Conservation (phyloP, 2,113 vertebrate species). For the Protomyctophum bolini region DNA sequence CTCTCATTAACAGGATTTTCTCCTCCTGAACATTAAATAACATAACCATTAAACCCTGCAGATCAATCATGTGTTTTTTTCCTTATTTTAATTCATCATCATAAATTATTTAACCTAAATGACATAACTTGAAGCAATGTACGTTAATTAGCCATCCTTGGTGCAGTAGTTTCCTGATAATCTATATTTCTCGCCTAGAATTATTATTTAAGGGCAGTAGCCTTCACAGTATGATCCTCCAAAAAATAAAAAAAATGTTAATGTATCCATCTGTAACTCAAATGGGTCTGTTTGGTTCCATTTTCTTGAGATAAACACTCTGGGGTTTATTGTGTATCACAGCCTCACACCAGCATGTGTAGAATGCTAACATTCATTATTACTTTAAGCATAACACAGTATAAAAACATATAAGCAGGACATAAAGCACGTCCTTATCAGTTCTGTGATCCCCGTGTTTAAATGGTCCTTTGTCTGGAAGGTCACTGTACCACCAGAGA, state of each 20-base stretch:
- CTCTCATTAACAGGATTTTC: background rate
- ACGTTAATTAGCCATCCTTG: slow-evolving; percentile 8
- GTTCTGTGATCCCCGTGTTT: slow-evolving; percentile 45
- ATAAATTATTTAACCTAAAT: slow-evolving; percentile 50
- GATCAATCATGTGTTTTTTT: slow-evolving; percentile 1
- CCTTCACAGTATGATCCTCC: too few species aligned
- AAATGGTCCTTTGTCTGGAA: slow-evolving; percentile 65
- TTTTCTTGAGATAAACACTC: too few species aligned
- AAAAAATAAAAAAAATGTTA: too few species aligned
- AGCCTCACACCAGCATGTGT: slow-evolving; percentile 52
- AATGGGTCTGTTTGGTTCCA: too few species aligned
- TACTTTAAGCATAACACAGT: slow-evolving; percentile 55
- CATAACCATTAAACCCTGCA: slow-evolving; percentile 36
- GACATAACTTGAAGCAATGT: slow-evolving; percentile 37
- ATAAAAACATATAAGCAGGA: slow-evolving; percentile 49
- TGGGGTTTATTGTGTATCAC: slow-evolving; percentile 12
- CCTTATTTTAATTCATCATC: slow-evolving; percentile 44
- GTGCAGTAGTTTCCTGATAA: slow-evolving; percentile 42
- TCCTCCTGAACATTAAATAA: slow-evolving; percentile 48
- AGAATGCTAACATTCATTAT: slow-evolving; percentile 52
- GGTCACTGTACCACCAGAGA: slow-evolving; percentile 60
- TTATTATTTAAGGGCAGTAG: slow-evolving; percentile 57
- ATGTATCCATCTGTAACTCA: too few species aligned
- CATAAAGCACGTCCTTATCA: slow-evolving; percentile 40
- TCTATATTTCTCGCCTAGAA: slow-evolving; percentile 49